These are phyloP conservation scores for Heliconius cydno DNA, from an alignment of 2,888 invertebrate species.

Conservation along the genomic window DNA sequence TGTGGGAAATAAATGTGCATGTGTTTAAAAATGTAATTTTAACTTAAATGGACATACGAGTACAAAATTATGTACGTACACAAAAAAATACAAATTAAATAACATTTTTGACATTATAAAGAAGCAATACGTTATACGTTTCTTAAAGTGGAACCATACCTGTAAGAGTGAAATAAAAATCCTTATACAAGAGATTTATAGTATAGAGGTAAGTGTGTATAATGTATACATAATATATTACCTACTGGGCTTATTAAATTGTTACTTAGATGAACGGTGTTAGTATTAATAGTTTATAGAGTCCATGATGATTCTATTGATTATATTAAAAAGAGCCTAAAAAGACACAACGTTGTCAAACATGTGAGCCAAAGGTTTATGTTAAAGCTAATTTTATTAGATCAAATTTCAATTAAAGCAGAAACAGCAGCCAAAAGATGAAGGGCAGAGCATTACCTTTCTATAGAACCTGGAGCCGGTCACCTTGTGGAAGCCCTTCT, in stretches of 20 bases:
- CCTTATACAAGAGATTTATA: too few species aligned
- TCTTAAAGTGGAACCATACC: too few species aligned
- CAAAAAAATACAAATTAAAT: not conserved
- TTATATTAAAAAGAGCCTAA: not conserved
- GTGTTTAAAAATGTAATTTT: not conserved
- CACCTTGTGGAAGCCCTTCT: conserved; percentile 94
- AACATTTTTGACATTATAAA: not conserved
- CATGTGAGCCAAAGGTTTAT: not conserved
- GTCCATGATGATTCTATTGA: not conserved
- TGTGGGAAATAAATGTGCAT: not conserved
- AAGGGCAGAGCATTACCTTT: conserved; percentile 84
- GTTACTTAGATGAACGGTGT: not conserved
- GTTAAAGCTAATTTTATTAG: not conserved
- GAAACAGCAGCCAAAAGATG: conserved; percentile 39
- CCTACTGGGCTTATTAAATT: too few species aligned
- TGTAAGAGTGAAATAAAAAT: too few species aligned
- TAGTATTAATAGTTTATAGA: not conserved
- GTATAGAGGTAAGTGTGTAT: too few species aligned
- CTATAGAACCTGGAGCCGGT: conserved; percentile 93
- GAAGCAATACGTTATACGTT: too few species aligned
- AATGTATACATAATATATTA: too few species aligned
- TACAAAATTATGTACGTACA: too few species aligned
- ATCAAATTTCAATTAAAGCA: not conserved
- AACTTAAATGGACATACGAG: too few species aligned
- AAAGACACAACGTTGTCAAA: not conserved